Base-by-base conservation (phyloP, 2,888 invertebrate species). In the Cheilosia grossa region DNA sequence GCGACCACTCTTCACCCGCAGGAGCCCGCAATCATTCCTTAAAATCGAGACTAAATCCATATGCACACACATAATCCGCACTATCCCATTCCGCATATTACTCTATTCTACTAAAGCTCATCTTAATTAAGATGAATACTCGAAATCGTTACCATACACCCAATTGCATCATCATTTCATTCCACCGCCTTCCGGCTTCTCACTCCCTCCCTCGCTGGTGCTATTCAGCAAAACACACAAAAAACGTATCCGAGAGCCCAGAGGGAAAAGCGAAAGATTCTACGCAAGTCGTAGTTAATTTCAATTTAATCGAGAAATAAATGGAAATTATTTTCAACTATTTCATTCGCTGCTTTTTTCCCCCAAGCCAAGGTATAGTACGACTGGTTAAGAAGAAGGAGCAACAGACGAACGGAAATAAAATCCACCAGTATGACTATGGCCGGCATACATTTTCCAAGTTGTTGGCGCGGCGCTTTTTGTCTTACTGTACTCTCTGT, bases 261-360 rank as follows among this genome's bases (percentile, higher is more conserved):
- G 47, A 30, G 17, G 19, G 17, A 6, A 19, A 19, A 19, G 13
- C 37, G 47, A 19, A 17, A 47, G 47, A 47, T 0, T n/a, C 15
- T 47, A 17, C 47, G 19, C 17, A 17, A 47, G 47, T 47, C 17
- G 19, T 47, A 82, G 67, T 74, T 86, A 72, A 72, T 87, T 87
- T 82, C 86, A 86, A 80, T 87, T 87, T 82, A 86, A 82, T 87
- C 72, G 72, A 78, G 51, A 15, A 53, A 53, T 53, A 27, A 53
- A 53, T 53, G 27, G 49, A 53, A 47, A 47, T 47, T 47, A 47
- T 47, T 47, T 47, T 47, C 47, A 47, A 47, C 47, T 47, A 47
- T 47, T 47, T 47, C 47, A 47, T 19, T 17, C 17, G 19, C 47
- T 44, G 7, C 6, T n/a, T 17, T n/a, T 47, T 47, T 17, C 6